Evolutionary conservation across 1,140 invertebrate species (phyloP), one percentile per base, ranked within the genome.

Genomic region (Ceratina japonica): DNA sequence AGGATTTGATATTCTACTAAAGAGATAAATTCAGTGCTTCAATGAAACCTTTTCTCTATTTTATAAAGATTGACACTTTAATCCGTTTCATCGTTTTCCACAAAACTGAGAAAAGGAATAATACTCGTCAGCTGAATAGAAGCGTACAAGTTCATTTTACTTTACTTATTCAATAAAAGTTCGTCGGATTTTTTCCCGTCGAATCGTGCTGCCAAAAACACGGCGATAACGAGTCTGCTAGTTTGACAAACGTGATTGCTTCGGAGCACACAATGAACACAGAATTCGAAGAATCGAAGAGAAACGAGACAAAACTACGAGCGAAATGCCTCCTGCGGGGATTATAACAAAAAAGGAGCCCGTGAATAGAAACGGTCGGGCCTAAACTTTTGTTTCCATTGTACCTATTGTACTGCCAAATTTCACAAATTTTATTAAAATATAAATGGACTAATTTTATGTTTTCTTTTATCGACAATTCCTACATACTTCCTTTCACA

Each of bases 321-420:
- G 24, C 2, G 3, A 62, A 62, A 62, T 7, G 16, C 59, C 59
- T 22, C 15, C 27, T n/a, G 27, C 3, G 27, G 10, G 31, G 37
- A 63, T 27, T 37, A 27, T 63, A 27, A 12, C 27, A 31, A 37
- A 37, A 31, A 63, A 63, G 7, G 15, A 13, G 13, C n/a, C 27
- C 7, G 18, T 37, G 62, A 37, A 64, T n/a, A n/a, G 31, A 31
- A 64, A 31, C 20, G 27, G 5, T n/a, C 16, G 18, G 4, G 15
- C 20, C 16, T 8, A 20, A 63, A n/a, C 27, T 63, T 63, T 63
- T 63, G 27, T 63, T n/a, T 24, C 62, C n/a, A n/a, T 64, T 64
- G 7, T 37, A 37, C 31, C 62, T 18, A 64, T n/a, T 37, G 18
- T 12, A 8, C 16, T 64, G 18, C 31, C 18, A 10, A 13, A 37